Evolutionary conservation across 2,797 vertebrate genomes (phyloP).

Genomic region (Acanthiza pusilla): DNA sequence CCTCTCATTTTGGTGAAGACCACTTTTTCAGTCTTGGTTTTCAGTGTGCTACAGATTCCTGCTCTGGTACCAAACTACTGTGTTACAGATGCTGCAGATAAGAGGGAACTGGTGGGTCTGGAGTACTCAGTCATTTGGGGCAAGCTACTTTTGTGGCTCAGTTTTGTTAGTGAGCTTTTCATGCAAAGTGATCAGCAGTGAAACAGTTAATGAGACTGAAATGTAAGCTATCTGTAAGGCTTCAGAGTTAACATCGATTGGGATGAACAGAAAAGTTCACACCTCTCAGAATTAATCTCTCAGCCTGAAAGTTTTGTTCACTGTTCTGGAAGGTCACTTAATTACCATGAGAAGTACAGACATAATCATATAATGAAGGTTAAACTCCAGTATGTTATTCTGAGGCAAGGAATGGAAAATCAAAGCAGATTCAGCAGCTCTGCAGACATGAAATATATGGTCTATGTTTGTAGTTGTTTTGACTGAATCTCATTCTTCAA

Average conservation of each 20-base stretch:
- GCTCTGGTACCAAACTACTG: background rate
- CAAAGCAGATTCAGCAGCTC: background rate
- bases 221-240: background rate
- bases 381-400: background rate
- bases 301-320: slow-evolving; percentile 45
- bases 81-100: background rate
- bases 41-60: background rate
- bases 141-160: background rate
- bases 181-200: background rate
- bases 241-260: slow-evolving; percentile 35
- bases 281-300: slow-evolving; percentile 55
- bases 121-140: background rate
- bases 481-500: background rate
- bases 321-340: slow-evolving; percentile 53
- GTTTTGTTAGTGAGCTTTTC: background rate
- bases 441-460: background rate
- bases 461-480: background rate
- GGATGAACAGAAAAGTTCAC: slow-evolving; percentile 45
- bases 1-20: background rate
- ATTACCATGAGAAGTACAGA: slow-evolving; percentile 39
- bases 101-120: background rate
- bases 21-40: background rate
- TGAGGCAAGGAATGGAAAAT: background rate
- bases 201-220: slow-evolving; percentile 15
- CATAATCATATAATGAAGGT: slow-evolving; percentile 45